phyloP scores from a whole-genome alignment of 2,888 invertebrate genomes.

The Mayetiola destructor region DNA sequence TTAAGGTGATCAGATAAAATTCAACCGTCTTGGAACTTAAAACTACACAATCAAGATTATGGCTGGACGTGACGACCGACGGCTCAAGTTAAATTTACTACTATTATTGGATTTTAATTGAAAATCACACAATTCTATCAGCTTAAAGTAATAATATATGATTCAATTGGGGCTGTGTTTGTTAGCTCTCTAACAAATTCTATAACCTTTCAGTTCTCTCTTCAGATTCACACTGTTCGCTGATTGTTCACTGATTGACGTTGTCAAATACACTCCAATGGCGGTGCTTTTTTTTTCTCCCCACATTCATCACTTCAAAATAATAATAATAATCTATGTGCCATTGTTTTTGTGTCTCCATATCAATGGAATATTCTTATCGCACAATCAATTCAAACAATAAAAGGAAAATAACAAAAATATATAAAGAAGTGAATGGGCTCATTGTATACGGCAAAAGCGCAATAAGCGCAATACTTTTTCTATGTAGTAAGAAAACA shows the following conservation, averaged over 20 bases:
- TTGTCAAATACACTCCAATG: too few relatives aligned
- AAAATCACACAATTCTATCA: too few relatives aligned
- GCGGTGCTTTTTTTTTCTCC: neutral
- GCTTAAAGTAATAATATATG: too few relatives aligned
- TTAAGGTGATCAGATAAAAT: neutral
- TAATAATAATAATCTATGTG: too few relatives aligned
- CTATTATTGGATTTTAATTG: too few relatives aligned
- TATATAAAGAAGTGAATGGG: neutral
- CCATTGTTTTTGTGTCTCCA: neutral
- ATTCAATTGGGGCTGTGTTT: neutral
- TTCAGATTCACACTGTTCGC: neutral
- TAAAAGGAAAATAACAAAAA: neutral
- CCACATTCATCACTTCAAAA: too few relatives aligned
- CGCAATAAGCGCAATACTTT: neutral
- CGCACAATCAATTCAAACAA: constrained; percentile 3
- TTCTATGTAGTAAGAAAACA: neutral
- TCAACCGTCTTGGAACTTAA: too few relatives aligned
- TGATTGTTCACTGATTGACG: too few relatives aligned
- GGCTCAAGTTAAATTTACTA: too few relatives aligned
- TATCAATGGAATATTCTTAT: constrained; percentile 9
- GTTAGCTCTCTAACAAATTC: neutral
- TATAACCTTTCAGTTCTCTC: neutral
- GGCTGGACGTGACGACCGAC: too few relatives aligned
- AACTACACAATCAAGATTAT: too few relatives aligned
- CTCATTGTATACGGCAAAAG: neutral